Conservation (phyloP, 2,113 vertebrate species). For the Antechinus stuartii region DNA sequence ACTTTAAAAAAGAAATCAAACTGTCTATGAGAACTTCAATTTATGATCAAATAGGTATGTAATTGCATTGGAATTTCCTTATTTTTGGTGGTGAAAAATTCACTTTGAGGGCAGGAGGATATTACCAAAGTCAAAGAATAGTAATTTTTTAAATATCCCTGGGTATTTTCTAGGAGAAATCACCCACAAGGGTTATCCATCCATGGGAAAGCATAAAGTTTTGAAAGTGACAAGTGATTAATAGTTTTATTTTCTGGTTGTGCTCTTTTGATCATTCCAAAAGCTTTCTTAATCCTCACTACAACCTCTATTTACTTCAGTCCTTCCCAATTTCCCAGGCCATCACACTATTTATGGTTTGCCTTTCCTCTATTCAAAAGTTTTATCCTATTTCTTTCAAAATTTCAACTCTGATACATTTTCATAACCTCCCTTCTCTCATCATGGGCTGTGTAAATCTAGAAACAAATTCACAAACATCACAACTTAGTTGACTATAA, state of each 20-base stretch:
- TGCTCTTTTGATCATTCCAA: neutral
- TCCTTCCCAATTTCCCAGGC: neutral
- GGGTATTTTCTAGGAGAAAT: neutral
- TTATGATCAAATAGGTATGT: neutral
- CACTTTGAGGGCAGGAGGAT: neutral
- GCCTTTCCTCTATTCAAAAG: neutral
- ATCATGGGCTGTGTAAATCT: neutral
- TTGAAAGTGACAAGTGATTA: neutral
- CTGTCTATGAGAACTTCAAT: neutral
- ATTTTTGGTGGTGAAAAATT: neutral
- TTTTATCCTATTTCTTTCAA: neutral
- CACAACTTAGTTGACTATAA: neutral
- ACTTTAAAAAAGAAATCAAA: neutral
- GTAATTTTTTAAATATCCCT: neutral
- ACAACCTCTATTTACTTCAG: neutral
- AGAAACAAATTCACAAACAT: neutral
- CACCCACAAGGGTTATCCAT: neutral
- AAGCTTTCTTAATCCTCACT: neutral
- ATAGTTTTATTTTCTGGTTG: neutral
- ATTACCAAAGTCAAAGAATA: neutral
- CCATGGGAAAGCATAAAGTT: neutral
- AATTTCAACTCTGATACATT: neutral
- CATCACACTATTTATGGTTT: neutral
- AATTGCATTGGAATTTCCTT: slow-evolving; percentile 6
- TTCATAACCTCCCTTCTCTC: neutral